Evolutionary conservation across 2,113 vertebrate species (phyloP).

Genomic region (Struthio camelus): DNA sequence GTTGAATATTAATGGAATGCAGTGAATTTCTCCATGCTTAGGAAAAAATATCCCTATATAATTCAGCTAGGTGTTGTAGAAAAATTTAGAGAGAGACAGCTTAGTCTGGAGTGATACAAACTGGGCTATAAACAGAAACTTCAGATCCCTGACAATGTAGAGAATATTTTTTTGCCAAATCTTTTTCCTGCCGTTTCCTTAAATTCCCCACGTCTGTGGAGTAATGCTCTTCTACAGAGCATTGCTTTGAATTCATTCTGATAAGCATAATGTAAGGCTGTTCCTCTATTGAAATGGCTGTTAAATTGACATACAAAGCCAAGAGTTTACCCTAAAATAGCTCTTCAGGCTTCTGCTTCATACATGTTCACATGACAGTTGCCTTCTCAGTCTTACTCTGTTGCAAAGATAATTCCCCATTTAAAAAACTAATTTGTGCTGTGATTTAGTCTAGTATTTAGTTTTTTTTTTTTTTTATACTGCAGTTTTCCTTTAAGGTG

Average conservation of each 20-base stretch:
- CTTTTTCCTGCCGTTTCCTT: not conserved
- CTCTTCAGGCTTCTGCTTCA: constrained; percentile 4
- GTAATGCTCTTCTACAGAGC: not conserved
- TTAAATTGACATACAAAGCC: not conserved
- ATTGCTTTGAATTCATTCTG: constrained; percentile 15
- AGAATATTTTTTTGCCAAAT: not conserved
- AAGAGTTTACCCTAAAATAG: not conserved
- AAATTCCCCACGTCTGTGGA: constrained; percentile 1
- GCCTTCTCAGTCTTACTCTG: not conserved
- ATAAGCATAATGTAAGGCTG: not conserved
- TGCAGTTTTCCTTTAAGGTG: constrained; percentile 67
- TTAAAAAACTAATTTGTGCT: not conserved
- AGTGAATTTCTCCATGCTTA: constrained; percentile 23
- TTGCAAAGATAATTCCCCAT: not conserved
- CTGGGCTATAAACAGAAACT: not conserved
- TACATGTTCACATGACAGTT: not conserved
- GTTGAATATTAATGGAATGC: constrained; percentile 26
- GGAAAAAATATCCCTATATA: not conserved
- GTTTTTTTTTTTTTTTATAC: not conserved
- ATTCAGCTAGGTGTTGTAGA: not conserved
- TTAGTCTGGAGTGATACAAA: not conserved
- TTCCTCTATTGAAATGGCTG: not conserved
- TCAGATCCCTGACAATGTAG: not conserved
- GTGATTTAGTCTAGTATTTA: constrained; percentile 20
- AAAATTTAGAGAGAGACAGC: not conserved